A percentile compares a stretch with the other conserved stretches of the same genome.
These are phyloP conservation scores for Halichoerus grypus DNA, from an alignment of 2,113 vertebrate genomes.

Conservation along the genomic window DNA sequence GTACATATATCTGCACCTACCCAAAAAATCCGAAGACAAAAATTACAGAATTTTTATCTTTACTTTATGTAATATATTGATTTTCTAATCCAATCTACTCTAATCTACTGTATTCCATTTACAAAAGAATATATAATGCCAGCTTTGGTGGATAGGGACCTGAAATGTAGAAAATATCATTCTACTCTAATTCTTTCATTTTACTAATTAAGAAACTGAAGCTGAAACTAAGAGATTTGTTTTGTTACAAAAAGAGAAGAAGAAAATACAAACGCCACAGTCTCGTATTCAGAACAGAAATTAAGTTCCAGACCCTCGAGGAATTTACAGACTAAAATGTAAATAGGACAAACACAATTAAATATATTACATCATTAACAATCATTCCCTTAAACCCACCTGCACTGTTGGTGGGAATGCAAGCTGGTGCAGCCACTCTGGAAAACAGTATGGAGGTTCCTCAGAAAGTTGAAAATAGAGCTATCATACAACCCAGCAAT, in stretches of 20 bases:
- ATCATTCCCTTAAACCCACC: background rate
- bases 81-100: background rate
- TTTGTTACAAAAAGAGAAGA: background rate
- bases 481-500: too few species aligned
- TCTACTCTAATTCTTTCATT: background rate
- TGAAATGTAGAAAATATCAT: constrained; percentile 18
- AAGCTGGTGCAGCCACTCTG: too few species aligned
- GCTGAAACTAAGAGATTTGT: background rate
- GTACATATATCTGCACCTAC: background rate
- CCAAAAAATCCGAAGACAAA: background rate
- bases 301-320: background rate
- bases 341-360: constrained; percentile 39
- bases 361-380: constrained; percentile 29
- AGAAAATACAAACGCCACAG: background rate
- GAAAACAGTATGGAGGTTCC: too few species aligned
- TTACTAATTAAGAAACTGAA: constrained; percentile 39
- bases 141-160: background rate
- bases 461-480: too few species aligned
- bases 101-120: background rate
- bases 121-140: background rate
- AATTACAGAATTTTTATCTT: background rate
- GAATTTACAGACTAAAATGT: constrained; percentile 21
- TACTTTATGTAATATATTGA: background rate
- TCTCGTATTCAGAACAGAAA: constrained; percentile 37
- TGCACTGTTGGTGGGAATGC: too few species aligned